Conservation (phyloP, 2,888 invertebrate species). For the Ectemnius cavifrons region DNA sequence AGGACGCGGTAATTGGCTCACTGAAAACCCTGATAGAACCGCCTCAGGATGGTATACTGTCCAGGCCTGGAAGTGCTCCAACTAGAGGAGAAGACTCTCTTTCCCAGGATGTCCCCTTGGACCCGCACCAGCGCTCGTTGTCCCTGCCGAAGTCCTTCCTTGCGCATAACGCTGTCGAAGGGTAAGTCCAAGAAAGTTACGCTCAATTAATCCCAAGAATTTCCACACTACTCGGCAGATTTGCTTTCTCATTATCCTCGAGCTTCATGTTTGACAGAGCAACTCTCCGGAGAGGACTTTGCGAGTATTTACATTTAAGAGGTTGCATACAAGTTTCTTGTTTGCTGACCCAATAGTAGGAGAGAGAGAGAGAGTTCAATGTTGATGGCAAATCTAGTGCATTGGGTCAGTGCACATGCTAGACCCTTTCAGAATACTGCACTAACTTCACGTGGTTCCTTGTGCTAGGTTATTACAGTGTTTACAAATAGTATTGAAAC, state of each 20-base stretch:
- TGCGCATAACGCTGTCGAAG: conserved; percentile 71
- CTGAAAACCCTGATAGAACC: conserved; percentile 69
- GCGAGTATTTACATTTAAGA: no score
- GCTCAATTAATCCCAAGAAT: neutral
- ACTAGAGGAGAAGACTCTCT: conserved; percentile 72
- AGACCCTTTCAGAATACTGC: no score
- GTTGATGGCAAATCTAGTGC: no score
- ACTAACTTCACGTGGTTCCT: no score
- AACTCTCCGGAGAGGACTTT: no score
- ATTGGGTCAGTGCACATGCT: no score
- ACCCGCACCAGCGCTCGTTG: conserved; percentile 78
- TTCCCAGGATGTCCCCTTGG: conserved; percentile 63
- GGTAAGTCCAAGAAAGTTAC: conserved; percentile 62
- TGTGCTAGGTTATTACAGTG: neutral
- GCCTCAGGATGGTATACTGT: conserved; percentile 75
- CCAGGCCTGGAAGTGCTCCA: conserved; percentile 81
- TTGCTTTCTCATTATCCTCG: neutral
- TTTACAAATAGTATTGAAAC: conserved; percentile 2
- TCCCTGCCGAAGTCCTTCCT: conserved; percentile 79
- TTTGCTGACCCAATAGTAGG: no score
- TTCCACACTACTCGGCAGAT: neutral
- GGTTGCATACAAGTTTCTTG: no score
- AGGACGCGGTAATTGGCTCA: conserved; percentile 73
- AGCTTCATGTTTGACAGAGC: no score
- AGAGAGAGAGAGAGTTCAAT: no score